A percentile compares a stretch with the other conserved stretches of the same genome.
These are phyloP conservation scores for Hymenopus coronatus DNA, from an alignment of 2,888 invertebrate genomes.

Conservation along the genomic window DNA sequence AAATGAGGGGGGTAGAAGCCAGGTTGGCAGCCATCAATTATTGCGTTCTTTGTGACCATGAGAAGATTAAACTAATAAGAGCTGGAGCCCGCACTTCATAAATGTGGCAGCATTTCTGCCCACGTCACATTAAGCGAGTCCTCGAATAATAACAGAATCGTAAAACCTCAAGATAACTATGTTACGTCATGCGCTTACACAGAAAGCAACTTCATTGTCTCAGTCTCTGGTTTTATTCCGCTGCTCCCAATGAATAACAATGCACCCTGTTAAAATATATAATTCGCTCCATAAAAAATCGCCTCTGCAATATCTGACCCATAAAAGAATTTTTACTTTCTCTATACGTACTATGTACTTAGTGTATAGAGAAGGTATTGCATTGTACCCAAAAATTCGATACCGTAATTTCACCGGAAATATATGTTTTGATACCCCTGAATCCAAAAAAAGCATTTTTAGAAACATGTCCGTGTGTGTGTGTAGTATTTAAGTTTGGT, in stretches of 20 bases:
- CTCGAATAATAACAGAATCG: not conserved
- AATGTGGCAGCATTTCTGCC: not conserved
- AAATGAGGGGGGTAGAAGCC: not conserved
- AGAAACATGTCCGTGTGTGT: too few species aligned
- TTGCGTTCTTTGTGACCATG: not conserved
- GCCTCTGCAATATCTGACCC: too few species aligned
- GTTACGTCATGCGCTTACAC: not conserved
- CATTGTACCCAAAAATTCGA: too few species aligned
- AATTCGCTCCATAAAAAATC: not conserved
- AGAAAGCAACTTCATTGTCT: not conserved
- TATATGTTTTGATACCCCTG: too few species aligned
- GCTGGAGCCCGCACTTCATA: not conserved
- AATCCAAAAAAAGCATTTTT: too few species aligned
- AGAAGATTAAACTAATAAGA: not conserved
- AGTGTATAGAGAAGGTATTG: too few species aligned
- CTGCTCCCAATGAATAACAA: not conserved
- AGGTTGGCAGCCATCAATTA: not conserved
- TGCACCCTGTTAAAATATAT: not conserved
- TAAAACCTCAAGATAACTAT: not conserved
- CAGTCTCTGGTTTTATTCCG: not conserved
- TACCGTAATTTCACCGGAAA: too few species aligned
- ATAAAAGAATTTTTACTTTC: too few species aligned
- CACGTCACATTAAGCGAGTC: not conserved
- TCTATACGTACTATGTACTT: too few species aligned
- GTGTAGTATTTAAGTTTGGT: too few species aligned